Percentiles rank a stretch among this genome's conserved stretches.
phyloP scores from a whole-genome alignment of 2,797 vertebrate species.

The Falco rusticolus region DNA sequence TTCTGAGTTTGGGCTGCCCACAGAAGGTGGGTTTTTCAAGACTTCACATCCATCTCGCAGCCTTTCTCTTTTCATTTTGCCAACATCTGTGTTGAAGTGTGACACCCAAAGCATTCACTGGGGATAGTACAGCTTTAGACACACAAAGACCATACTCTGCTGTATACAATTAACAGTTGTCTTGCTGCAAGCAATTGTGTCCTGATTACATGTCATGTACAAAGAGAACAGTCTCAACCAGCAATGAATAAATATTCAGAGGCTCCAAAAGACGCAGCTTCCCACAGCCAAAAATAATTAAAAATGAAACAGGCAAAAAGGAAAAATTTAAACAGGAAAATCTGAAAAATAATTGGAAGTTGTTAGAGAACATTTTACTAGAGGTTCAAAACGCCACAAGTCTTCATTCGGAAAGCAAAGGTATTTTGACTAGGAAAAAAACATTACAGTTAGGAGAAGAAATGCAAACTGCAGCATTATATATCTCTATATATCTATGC shows the following conservation, averaged over 20 bases:
- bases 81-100: neutral
- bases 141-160: neutral
- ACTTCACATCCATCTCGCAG: neutral
- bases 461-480: neutral
- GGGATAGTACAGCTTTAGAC: neutral
- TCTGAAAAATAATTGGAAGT: constrained; percentile 14
- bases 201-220: neutral
- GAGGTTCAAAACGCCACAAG: neutral
- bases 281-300: constrained; percentile 35
- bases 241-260: constrained; percentile 14
- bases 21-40: neutral
- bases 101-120: neutral
- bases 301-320: neutral
- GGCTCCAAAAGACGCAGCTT: neutral
- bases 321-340: constrained; percentile 38
- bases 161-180: neutral
- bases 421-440: neutral
- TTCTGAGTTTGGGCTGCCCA: neutral
- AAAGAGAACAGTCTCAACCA: constrained; percentile 1
- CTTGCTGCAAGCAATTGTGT: neutral
- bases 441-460: neutral
- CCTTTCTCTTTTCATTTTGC: neutral
- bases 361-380: neutral
- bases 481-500: rapidly evolving
- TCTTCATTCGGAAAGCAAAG: neutral